These are phyloP conservation scores for Excalfactoria chinensis DNA, from an alignment of 2,113 vertebrate genomes.

Conservation along the genomic window DNA sequence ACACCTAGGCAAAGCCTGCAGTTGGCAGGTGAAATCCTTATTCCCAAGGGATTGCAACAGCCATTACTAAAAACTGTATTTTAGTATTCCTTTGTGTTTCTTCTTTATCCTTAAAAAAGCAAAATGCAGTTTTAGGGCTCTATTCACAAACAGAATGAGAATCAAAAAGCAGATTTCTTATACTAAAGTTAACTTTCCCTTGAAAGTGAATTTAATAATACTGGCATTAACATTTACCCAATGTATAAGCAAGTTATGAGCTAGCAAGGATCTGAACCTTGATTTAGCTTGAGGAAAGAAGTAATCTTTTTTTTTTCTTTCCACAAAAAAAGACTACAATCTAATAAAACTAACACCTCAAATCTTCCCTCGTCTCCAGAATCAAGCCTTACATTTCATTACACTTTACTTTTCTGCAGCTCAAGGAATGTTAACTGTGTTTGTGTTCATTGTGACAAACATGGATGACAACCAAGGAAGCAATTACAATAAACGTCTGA, in stretches of 20 bases:
- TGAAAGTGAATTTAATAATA: not conserved
- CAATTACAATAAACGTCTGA: not conserved
- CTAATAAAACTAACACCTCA: not conserved
- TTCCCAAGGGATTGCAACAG: not conserved
- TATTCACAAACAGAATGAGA: not conserved
- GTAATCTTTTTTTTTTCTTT: not conserved
- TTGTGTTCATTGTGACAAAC: slow-evolving; percentile 12
- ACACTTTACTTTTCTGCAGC: not conserved
- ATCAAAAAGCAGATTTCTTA: not conserved
- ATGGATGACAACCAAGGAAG: not conserved
- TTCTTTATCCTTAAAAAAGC: not conserved
- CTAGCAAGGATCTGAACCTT: not conserved
- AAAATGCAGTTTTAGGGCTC: not conserved
- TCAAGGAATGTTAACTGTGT: not conserved
- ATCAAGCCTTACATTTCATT: not conserved
- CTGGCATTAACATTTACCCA: not conserved
- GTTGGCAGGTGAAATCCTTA: not conserved
- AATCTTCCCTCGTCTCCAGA: not conserved
- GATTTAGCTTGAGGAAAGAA: not conserved
- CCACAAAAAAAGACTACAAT: not conserved
- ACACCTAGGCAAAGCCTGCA: not conserved
- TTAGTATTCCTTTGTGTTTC: not conserved
- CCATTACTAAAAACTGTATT: not conserved
- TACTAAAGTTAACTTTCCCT: not conserved
- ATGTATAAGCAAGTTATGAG: not conserved